Base-by-base conservation (phyloP, 2,113 vertebrate genomes). In the Pseudorhombus dupliciocellatus region DNA sequence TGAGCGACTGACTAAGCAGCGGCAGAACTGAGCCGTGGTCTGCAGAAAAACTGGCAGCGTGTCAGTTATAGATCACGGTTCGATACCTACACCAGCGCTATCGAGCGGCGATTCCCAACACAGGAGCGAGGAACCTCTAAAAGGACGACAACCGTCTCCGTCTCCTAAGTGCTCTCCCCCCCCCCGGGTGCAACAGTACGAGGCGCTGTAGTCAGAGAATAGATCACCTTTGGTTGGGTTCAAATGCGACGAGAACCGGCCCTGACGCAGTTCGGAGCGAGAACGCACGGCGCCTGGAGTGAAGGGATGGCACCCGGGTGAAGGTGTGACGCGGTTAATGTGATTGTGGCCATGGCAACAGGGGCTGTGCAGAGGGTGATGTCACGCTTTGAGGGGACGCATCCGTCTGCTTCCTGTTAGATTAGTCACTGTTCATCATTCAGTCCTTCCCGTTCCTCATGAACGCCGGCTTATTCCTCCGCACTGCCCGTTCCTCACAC, bases 271-370 rank as follows among this genome's bases (percentile, higher is more conserved):
- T 11, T 37, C 34, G 10, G 34, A 37, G 11, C 9, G 7, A 37
- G 1, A 44, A 5, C 15, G 40, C 2, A 0, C 40, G 16, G 15
- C 0, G 40, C 40, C 40, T 2, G 40, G 40, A 16, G 15, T 6
- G 12, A 1, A 18, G 15, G 12, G 40, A 44, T 44, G 40, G 40
- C 21, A 64, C 70, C 59, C 14, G 18, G 55, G 28, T 58, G 63
- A 77, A 75, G 56, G 51, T 83, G 79, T 81, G 83, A 75, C 82
- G 83, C 67, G 21, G 53, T 57, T 87, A 84, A 88, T 89, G 70
- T 73, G 79, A 83, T 77, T 18, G 83, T 88, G 57, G 61, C 77
- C 84, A 90, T 89, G 73, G 87, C 81, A 84, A 91, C 88, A 80
- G 74, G 53, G 75, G 44, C 52, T 12, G 70, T 87, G 79, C 65